Evolutionary conservation across 37 sponge, comb jelly and placozoan genomes (phyloP).

Genomic region (Halisarca cf. caerulea): DNA sequence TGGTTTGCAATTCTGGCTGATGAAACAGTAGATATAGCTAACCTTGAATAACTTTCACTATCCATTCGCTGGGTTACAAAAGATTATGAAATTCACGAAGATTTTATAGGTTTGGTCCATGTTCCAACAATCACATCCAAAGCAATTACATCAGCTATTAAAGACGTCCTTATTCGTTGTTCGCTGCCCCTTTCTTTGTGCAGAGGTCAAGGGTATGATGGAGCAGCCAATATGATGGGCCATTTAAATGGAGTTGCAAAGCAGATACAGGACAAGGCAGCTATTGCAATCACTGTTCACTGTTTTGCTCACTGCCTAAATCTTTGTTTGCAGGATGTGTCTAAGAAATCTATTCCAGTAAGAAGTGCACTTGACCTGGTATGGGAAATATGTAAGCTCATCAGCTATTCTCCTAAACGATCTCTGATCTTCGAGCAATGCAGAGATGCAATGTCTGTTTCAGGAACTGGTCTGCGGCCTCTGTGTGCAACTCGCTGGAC

Average conservation of each 20-base stretch:
- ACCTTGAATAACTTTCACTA: slow-evolving; percentile 27
- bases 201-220: slow-evolving; percentile 65
- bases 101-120: slow-evolving; percentile 36
- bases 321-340: slow-evolving; percentile 41
- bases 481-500: slow-evolving; percentile 63
- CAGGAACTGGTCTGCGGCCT: neutral
- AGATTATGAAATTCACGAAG: slow-evolving; percentile 31
- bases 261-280: slow-evolving; percentile 6
- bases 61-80: slow-evolving; percentile 35
- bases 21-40: slow-evolving; percentile 41
- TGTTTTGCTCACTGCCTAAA: slow-evolving; percentile 50
- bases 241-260: slow-evolving; percentile 39
- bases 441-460: slow-evolving; percentile 1
- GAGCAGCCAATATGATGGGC: slow-evolving; percentile 58
- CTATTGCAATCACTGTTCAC: slow-evolving; percentile 47
- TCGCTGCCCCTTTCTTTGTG: slow-evolving; percentile 21
- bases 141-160: slow-evolving; percentile 21
- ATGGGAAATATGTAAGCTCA: neutral
- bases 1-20: slow-evolving; percentile 36
- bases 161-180: slow-evolving; percentile 37
- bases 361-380: slow-evolving; percentile 15
- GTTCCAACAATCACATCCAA: slow-evolving; percentile 32
- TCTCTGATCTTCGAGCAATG: slow-evolving; percentile 26
- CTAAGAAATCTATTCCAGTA: slow-evolving; percentile 12
- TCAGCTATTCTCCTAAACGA: slow-evolving; percentile 38